These are phyloP conservation scores for Nyleta sp. DNA, from an alignment of 2,888 invertebrate species.

Conservation along the genomic window DNA sequence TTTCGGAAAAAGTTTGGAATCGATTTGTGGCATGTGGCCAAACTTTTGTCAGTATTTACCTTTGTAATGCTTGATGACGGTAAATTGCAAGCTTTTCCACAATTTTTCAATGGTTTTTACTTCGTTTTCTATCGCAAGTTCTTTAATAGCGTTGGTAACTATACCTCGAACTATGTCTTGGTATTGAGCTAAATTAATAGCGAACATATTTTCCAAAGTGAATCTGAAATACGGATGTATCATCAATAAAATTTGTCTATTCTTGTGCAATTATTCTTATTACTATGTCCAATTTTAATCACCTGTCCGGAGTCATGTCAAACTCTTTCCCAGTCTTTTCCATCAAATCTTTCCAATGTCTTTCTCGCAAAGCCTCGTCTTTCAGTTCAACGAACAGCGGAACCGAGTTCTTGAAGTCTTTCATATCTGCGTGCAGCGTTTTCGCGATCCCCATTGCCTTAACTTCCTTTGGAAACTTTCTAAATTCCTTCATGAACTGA, in stretches of 20 bases:
- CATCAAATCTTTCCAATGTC: conserved; percentile 97
- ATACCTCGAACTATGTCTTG: conserved; percentile 94
- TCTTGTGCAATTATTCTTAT: neutral
- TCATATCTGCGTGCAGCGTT: conserved; percentile 91
- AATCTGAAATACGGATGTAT: conserved; percentile 84
- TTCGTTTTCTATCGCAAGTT: conserved; percentile 94
- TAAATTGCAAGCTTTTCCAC: conserved; percentile 87
- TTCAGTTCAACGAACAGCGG: conserved; percentile 96
- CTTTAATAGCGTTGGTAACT: conserved; percentile 94
- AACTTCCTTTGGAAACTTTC: conserved; percentile 88
- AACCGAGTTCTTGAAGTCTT: conserved; percentile 93
- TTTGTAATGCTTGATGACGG: conserved; percentile 87
- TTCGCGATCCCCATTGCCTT: conserved; percentile 85
- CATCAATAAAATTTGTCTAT: neutral
- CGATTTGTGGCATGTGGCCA: no score
- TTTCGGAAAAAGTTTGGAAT: no score
- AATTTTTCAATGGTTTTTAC: conserved; percentile 92
- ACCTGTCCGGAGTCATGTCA: conserved; percentile 91
- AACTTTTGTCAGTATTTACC: conserved; percentile 76
- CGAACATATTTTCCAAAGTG: conserved; percentile 95
- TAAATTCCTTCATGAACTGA: conserved; percentile 90
- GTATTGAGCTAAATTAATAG: conserved; percentile 94
- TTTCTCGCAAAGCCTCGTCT: conserved; percentile 94
- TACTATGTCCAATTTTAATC: neutral
- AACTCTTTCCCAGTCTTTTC: conserved; percentile 90